Conservation (phyloP, 1,140 invertebrate species). For the Muscidifurax raptorellus region DNA sequence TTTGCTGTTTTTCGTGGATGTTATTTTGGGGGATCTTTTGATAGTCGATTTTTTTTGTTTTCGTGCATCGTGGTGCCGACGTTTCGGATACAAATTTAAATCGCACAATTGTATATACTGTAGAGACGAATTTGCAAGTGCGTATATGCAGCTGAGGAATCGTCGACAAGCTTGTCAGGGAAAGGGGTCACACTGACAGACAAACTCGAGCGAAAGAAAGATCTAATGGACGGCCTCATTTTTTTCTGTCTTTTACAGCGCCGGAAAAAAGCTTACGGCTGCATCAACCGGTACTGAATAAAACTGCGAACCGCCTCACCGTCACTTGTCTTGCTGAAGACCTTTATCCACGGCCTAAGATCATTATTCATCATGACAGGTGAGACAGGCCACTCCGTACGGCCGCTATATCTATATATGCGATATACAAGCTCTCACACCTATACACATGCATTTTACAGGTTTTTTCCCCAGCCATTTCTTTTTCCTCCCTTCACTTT, state of each 20-base stretch:
- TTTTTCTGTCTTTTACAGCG: slow-evolving; percentile 60
- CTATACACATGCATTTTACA: neutral
- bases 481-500: neutral
- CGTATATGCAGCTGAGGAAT: too few relatives aligned
- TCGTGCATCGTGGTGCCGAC: too few relatives aligned
- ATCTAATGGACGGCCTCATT: neutral
- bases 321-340: slow-evolving; percentile 65
- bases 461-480: neutral
- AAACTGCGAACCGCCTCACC: slow-evolving; percentile 61
- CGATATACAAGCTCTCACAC: neutral
- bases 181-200: too few relatives aligned
- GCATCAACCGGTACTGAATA: slow-evolving; percentile 60
- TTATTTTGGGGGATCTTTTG: too few relatives aligned
- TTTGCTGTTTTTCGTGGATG: too few relatives aligned
- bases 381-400: slow-evolving; percentile 53
- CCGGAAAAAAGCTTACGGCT: slow-evolving; percentile 63
- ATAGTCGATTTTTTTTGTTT: neutral
- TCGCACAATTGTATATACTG: too few relatives aligned
- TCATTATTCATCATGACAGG: slow-evolving; percentile 65
- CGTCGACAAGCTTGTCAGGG: too few relatives aligned
- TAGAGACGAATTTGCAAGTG: too few relatives aligned
- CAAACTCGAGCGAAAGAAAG: neutral
- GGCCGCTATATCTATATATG: neutral
- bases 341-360: slow-evolving; percentile 64
- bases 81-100: too few relatives aligned